Base-by-base conservation (phyloP, 2,888 invertebrate genomes). In the Nycteola revayana region DNA sequence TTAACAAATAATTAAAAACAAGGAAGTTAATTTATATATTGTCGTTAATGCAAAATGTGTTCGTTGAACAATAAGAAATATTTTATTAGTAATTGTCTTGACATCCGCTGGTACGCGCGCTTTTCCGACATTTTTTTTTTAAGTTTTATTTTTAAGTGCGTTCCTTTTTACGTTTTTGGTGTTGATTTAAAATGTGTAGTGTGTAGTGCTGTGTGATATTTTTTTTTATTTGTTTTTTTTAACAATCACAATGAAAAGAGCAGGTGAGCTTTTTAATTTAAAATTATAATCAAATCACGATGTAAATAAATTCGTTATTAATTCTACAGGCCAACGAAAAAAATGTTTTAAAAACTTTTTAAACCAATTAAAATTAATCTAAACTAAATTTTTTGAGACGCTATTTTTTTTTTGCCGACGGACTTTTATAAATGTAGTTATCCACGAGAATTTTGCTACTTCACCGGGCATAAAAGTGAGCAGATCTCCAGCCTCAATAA, bases 1-100 rank as follows among this genome's bases (percentile, higher is more conserved):
- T 51, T 42, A 60, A 71, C 53, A 43, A 69, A 71, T 72, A 73
- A 73, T 64, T 63, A 53, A 56, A 21, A 68, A 65, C 60, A 65
- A 65, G 69, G 66, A 66, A 62, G 56, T 55, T 18, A 30, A 10
- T 38, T 18, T 54, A 50, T 62, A 49, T 40, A 44, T 41, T 58
- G 42, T 49, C 23, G 28, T 45, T 31, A 43, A 32, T 27, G 25
- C 28, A 43, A 59, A 47, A 43, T 45, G 41, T 49, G 25, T 40
- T 60, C 28, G 48, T 32, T 50, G 21, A 21, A 21, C 21, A 21
- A 21, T 51, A 48, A 54, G 45, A 55, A 57, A 50, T 38, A 41
- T 55, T 38, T 27, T 23, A 21, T 21, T 21, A 21, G 21, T 21
- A 5, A 38, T 26, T 42, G 39, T 43, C 37, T 34, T 36, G 31